phyloP scores from a whole-genome alignment of 1,140 invertebrate species.

The Teleopsis dalmanni region DNA sequence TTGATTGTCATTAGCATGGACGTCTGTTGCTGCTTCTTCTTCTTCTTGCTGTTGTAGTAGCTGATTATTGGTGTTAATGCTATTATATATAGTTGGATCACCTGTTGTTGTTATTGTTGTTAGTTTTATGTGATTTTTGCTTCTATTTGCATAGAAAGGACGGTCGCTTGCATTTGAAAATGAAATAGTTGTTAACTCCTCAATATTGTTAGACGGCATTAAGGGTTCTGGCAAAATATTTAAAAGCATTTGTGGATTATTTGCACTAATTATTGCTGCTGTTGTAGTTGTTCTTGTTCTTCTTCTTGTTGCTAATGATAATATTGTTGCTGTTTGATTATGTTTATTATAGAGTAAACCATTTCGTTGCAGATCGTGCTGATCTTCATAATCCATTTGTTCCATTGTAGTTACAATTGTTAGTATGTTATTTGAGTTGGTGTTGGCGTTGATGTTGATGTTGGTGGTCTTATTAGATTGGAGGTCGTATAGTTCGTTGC shows the following conservation, averaged over 20 bases:
- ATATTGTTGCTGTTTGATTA: no score
- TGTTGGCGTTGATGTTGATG: not conserved
- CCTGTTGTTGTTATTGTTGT: not conserved
- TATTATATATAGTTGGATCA: not conserved
- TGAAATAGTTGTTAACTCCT: no score
- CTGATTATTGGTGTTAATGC: not conserved
- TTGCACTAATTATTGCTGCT: not conserved
- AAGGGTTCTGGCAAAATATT: not conserved
- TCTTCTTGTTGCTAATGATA: not conserved
- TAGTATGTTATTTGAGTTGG: not conserved
- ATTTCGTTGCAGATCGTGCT: no score
- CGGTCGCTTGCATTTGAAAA: slow-evolving; percentile 1
- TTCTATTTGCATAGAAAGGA: slow-evolving; percentile 4
- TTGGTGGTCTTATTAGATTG: not conserved
- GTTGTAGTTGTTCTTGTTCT: not conserved
- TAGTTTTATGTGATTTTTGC: not conserved
- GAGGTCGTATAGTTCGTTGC: no score
- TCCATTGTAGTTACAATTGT: not conserved
- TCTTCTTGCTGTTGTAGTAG: not conserved
- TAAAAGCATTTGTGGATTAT: not conserved
- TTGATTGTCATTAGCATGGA: slow-evolving; percentile 6
- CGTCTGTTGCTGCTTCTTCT: not conserved
- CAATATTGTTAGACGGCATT: no score
- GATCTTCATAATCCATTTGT: no score
- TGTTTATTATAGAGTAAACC: no score